Evolutionary conservation across 2,113 vertebrate genomes (phyloP).

Genomic region (Hippocampus mohnikei): DNA sequence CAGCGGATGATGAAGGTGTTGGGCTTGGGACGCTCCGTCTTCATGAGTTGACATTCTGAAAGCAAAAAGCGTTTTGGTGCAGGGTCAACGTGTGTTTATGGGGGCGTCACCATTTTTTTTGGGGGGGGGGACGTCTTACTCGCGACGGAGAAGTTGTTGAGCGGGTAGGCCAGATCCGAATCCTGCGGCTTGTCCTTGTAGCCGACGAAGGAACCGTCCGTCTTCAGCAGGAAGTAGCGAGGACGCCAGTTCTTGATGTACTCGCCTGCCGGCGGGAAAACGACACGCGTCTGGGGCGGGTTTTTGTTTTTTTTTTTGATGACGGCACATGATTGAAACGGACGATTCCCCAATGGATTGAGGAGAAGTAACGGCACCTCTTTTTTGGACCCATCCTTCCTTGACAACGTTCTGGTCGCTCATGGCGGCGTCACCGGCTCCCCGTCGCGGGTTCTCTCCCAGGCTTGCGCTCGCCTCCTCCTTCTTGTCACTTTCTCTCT

Average conservation of each 20-base stretch:
- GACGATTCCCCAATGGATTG: background rate
- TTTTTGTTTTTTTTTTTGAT: too few species aligned
- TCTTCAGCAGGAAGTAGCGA: slow-evolving; percentile 93
- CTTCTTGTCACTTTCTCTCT: slow-evolving; percentile 1
- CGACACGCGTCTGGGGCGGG: too few species aligned
- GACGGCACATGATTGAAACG: background rate
- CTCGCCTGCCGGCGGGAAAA: slow-evolving; percentile 76
- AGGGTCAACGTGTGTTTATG: too few species aligned
- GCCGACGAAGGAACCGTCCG: slow-evolving; percentile 95
- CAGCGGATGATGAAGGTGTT: slow-evolving; percentile 98
- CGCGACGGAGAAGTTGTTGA: slow-evolving; percentile 99
- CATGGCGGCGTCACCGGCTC: slow-evolving; percentile 67
- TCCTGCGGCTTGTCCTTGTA: slow-evolving; percentile 98
- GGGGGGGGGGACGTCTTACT: slow-evolving; percentile 78
- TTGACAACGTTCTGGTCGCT: slow-evolving; percentile 77
- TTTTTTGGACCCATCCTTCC: slow-evolving; percentile 78
- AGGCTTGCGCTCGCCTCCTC: slow-evolving; percentile 26
- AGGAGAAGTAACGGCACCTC: slow-evolving; percentile 52
- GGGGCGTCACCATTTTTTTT: background rate
- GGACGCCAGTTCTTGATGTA: slow-evolving; percentile 99
- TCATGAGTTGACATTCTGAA: slow-evolving; percentile 90
- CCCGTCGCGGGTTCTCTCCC: slow-evolving; percentile 54
- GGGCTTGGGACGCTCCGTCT: slow-evolving; percentile 94
- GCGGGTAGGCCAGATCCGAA: slow-evolving; percentile 92
- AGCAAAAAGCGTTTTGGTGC: too few species aligned